These are phyloP conservation scores for Discoglossus pictus DNA, from an alignment of 2,797 vertebrate species.

Conservation along the genomic window DNA sequence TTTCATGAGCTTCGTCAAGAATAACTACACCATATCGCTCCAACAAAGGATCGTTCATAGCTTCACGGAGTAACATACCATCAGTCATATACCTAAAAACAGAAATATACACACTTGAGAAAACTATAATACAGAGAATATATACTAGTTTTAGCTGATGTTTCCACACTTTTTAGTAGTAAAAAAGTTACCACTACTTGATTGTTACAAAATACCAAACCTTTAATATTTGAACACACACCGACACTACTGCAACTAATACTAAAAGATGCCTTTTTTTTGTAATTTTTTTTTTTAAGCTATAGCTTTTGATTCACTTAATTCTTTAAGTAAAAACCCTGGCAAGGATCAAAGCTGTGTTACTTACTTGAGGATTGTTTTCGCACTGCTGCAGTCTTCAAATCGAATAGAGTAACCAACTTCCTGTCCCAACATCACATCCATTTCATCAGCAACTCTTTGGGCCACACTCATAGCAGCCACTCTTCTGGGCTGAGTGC, in stretches of 20 bases:
- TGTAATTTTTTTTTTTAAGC: too few species aligned
- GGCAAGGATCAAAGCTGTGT: not conserved
- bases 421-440: constrained; percentile 93
- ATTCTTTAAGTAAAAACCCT: too few species aligned
- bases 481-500: constrained; percentile 92
- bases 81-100: constrained; percentile 90
- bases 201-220: too few species aligned
- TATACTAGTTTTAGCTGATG: too few species aligned
- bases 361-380: constrained; percentile 94
- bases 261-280: too few species aligned
- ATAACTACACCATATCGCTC: constrained; percentile 95
- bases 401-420: constrained; percentile 96
- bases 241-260: too few species aligned
- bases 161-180: too few species aligned
- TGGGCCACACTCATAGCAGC: constrained; percentile 96
- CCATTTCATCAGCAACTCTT: constrained; percentile 95
- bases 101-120: not conserved
- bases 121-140: constrained; percentile 43
- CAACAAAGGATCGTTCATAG: constrained; percentile 96
- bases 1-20: constrained; percentile 94
- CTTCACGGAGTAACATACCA: constrained; percentile 93
- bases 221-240: too few species aligned
- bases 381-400: constrained; percentile 96
- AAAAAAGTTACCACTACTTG: too few species aligned
- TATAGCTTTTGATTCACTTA: too few species aligned